Evolutionary conservation across 2,797 vertebrate species (phyloP).

Genomic region (Typhlichthys eigenmanni): DNA sequence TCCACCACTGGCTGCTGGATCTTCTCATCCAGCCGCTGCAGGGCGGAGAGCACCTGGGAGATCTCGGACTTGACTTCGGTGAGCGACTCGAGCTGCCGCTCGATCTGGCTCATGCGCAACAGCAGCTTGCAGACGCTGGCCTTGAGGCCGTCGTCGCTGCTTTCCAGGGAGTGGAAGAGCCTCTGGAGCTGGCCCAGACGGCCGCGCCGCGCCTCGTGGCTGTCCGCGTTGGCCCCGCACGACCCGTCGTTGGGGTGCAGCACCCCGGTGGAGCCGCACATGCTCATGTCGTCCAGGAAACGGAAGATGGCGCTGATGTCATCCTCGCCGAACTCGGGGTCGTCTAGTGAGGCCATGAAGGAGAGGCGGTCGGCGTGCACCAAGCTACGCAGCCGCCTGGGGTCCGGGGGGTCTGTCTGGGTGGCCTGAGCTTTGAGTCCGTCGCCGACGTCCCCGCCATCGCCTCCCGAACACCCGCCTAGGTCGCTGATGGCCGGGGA

Average conservation of each 20-base stretch:
- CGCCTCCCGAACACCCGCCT: conserved; percentile 48
- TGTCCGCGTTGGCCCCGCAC: conserved; percentile 81
- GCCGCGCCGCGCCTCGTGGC: conserved; percentile 71
- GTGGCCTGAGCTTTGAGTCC: conserved; percentile 85
- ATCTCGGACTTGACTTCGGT: conserved; percentile 94
- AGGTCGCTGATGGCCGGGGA: conserved; percentile 59
- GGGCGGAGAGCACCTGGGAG: conserved; percentile 90
- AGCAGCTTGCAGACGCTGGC: conserved; percentile 91
- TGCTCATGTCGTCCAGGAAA: conserved; percentile 97
- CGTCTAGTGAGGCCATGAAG: conserved; percentile 88
- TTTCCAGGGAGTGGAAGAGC: conserved; percentile 79
- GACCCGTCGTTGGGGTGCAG: conserved; percentile 85
- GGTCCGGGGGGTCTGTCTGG: conserved; percentile 88
- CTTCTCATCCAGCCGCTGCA: conserved; percentile 90
- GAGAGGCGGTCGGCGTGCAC: conserved; percentile 85
- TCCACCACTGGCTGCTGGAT: conserved; percentile 80
- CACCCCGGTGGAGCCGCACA: conserved; percentile 92
- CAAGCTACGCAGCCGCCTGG: conserved; percentile 83
- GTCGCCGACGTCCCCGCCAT: conserved; percentile 65
- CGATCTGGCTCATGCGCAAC: conserved; percentile 91
- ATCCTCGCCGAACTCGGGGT: conserved; percentile 89
- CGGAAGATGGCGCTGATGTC: conserved; percentile 98
- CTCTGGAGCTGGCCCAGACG: conserved; percentile 82
- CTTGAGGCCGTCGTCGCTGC: conserved; percentile 90
- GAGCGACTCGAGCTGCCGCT: conserved; percentile 92